Base-by-base conservation (phyloP, 2,797 vertebrate species). In the Gymnopithys bicolor region DNA sequence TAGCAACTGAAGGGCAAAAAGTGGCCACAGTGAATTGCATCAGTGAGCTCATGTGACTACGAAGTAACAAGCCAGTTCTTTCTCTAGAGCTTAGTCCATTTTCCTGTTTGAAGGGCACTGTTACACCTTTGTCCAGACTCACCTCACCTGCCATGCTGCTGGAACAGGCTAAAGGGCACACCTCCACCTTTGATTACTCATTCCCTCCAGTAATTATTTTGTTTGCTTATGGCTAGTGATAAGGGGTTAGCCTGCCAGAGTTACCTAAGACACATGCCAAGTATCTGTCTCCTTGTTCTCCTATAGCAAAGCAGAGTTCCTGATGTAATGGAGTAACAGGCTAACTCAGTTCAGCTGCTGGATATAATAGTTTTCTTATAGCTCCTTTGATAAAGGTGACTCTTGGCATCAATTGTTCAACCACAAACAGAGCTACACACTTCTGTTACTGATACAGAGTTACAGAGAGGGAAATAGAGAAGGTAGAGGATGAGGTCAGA, bases 21-120 rank as follows among this genome's bases (percentile, higher is more conserved):
- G 13, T 22, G 28, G 37, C 35, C 39, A 45, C 6, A 0, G 4
- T 12, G n/a, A 52, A 33, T 9, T 12, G 35, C 0, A 0, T 2
- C 21, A 12, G n/a, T 2, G 21, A 3, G 1, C 46, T 63, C 62
- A 19, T 4, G 16, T 9, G n/a, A 59, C 13, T 0, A 3, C 5
- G 10, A 10, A 11, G 28, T 17, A 48, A 58, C 59, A 39, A 37
- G 32, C 9, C 43, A 6, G 11, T 4, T 28, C 45, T 15, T 68
- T 25, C 46, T 13, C 18, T 13, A 56, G 21, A 51, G 25, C 0
- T 1, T 1, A 53, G 23, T 9, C 75, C 60, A 17, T 25, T 45
- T 48, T 78, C 32, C 41, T 0, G 0, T 14, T 35, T 39, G 49
- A 64, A 56, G 46, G 60, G 41, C 7, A 10, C 24, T 10, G 30